Conservation (phyloP, 2,888 invertebrate genomes). For the Rhamnusium bicolor region DNA sequence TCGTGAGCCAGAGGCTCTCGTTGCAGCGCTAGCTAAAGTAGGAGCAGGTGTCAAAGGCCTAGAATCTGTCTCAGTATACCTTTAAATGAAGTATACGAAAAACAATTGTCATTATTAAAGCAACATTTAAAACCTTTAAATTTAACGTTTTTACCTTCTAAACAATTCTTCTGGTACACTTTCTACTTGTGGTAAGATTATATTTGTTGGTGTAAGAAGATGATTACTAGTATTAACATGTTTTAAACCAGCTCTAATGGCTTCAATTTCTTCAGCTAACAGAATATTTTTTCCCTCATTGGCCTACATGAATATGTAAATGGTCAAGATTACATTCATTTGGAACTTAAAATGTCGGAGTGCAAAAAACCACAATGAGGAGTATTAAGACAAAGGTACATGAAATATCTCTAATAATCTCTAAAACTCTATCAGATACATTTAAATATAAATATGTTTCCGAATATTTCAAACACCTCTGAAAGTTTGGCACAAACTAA, state of each 20-base stretch:
- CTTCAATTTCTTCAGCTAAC: slow-evolving; percentile 67
- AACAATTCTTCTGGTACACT: slow-evolving; percentile 85
- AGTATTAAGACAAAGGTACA: no score
- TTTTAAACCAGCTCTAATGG: slow-evolving; percentile 63
- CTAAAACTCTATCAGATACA: no score
- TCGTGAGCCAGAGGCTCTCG: slow-evolving; percentile 78
- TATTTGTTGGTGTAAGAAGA: slow-evolving; percentile 16
- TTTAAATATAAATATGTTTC: no score
- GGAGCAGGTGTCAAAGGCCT: slow-evolving; percentile 87
- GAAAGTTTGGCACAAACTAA: no score
- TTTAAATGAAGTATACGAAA: slow-evolving; percentile 56
- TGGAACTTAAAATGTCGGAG: no score
- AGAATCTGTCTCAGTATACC: slow-evolving; percentile 89
- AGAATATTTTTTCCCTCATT: slow-evolving; percentile 64
- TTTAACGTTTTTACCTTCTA: slow-evolving; percentile 71
- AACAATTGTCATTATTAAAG: neutral
- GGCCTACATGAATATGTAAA: slow-evolving; percentile 61
- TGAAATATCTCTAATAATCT: no score
- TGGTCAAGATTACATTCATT: no score
- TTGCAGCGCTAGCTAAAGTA: slow-evolving; percentile 82
- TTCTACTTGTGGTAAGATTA: slow-evolving; percentile 69
- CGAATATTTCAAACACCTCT: no score
- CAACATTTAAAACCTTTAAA: neutral
- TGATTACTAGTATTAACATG: slow-evolving; percentile 62
- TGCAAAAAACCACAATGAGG: no score